Percentiles rank a stretch among this genome's conserved stretches.
Conservation (phyloP, 2,113 vertebrate species). For the Dicentrarchus labrax region DNA sequence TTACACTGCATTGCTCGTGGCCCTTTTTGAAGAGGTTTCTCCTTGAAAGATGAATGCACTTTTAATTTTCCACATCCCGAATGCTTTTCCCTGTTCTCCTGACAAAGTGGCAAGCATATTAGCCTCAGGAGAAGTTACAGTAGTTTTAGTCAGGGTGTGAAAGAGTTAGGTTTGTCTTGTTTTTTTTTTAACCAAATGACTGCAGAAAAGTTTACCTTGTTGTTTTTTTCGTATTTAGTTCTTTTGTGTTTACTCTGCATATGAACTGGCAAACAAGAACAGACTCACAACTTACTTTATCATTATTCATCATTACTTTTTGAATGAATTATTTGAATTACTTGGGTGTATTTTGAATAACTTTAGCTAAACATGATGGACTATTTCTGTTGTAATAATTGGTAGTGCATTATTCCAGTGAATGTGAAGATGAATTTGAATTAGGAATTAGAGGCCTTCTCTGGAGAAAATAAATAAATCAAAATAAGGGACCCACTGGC, state of each 20-base stretch:
- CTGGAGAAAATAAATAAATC: background rate
- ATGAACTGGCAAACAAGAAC: background rate
- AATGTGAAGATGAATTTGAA: background rate
- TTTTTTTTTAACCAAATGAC: background rate
- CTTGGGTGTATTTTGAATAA: background rate
- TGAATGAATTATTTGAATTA: background rate
- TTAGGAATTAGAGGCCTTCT: no score
- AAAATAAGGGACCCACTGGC: background rate
- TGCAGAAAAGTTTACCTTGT: background rate
- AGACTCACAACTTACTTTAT: constrained; percentile 6
- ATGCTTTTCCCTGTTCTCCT: constrained; percentile 34
- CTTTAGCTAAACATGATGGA: background rate
- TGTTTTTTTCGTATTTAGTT: background rate
- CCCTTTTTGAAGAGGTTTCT: constrained; percentile 41
- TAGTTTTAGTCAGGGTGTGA: background rate
- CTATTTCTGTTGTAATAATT: background rate
- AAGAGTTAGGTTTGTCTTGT: background rate
- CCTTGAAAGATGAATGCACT: constrained; percentile 50
- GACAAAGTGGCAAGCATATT: constrained; percentile 21
- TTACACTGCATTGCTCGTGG: constrained; percentile 52
- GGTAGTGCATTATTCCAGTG: background rate
- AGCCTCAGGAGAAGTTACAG: constrained; percentile 14
- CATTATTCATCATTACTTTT: constrained; percentile 25
- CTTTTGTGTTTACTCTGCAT: background rate
- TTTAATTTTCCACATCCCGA: constrained; percentile 34